These are phyloP conservation scores for Melanophora roralis DNA, from an alignment of 2,888 invertebrate genomes.

Conservation along the genomic window DNA sequence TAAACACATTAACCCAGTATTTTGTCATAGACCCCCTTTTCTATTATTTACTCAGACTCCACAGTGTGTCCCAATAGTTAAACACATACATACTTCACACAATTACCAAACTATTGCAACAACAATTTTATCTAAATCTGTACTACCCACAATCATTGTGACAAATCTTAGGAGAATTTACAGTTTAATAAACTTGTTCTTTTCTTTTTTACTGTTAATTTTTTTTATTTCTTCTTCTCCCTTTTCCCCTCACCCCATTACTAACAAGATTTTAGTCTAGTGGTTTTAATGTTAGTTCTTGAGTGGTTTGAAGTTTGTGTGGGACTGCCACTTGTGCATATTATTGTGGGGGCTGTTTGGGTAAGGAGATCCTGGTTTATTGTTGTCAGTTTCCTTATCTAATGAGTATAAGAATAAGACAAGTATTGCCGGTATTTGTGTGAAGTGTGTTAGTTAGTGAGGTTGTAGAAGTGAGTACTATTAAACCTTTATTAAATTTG, in stretches of 20 bases:
- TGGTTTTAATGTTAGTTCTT: neutral
- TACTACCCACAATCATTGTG: constrained; percentile 36
- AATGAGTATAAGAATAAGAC: neutral
- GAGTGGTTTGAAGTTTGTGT: too few species aligned
- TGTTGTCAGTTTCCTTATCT: neutral
- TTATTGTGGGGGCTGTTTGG: neutral
- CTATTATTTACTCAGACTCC: constrained; percentile 24
- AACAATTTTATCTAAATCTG: neutral
- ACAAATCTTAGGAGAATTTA: constrained; percentile 54
- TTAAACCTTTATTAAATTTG: constrained; percentile 73
- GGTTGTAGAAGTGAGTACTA: constrained; percentile 8
- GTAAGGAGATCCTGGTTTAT: neutral
- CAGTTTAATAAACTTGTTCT: constrained; percentile 48
- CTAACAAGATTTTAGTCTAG: neutral
- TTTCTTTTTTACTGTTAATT: too few species aligned
- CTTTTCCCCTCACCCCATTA: neutral
- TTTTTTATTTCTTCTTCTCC: neutral
- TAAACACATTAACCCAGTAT: constrained; percentile 61
- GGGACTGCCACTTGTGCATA: neutral
- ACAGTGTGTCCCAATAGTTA: neutral
- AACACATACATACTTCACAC: neutral
- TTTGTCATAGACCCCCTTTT: constrained; percentile 37
- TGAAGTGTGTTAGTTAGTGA: neutral
- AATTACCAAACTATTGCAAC: constrained; percentile 8
- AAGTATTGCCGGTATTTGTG: neutral